Conservation (phyloP, 2,888 invertebrate genomes). For the Drosophila birchii region DNA sequence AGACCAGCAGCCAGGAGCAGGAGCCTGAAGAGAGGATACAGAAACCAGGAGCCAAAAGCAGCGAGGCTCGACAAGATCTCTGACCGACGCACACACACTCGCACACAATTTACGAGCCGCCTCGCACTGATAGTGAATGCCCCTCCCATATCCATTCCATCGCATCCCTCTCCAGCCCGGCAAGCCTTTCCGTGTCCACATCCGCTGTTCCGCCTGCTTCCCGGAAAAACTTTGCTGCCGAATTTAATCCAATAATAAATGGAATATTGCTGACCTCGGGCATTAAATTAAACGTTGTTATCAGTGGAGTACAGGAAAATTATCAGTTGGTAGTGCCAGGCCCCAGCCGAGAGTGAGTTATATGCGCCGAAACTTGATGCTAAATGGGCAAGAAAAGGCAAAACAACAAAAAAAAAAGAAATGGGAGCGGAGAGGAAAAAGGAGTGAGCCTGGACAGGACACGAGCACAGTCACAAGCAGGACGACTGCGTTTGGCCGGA, state of each 20-base stretch:
- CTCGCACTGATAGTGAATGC: conserved; percentile 64
- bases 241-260: conserved; percentile 85
- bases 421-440: neutral
- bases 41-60: conserved; percentile 1
- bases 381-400: conserved; percentile 34
- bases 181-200: neutral
- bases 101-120: conserved; percentile 65
- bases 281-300: conserved; percentile 85
- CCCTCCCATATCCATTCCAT: conserved; percentile 1
- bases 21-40: no score
- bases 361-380: conserved; percentile 63
- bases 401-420: neutral
- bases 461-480: neutral
- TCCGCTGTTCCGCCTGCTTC: neutral
- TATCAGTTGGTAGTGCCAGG: conserved; percentile 70
- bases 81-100: conserved; percentile 38
- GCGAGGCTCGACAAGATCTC: conserved; percentile 52
- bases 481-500: conserved; percentile 60
- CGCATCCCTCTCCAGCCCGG: no score
- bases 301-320: conserved; percentile 85
- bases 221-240: conserved; percentile 80
- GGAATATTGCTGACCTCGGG: conserved; percentile 85
- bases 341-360: conserved; percentile 52
- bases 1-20: conserved; percentile 29
- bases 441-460: conserved; percentile 9